A percentile compares a stretch with the other conserved stretches of the same genome.
Conservation (phyloP, 2,797 vertebrate species). For the Hyperoplus lanceolatus region DNA sequence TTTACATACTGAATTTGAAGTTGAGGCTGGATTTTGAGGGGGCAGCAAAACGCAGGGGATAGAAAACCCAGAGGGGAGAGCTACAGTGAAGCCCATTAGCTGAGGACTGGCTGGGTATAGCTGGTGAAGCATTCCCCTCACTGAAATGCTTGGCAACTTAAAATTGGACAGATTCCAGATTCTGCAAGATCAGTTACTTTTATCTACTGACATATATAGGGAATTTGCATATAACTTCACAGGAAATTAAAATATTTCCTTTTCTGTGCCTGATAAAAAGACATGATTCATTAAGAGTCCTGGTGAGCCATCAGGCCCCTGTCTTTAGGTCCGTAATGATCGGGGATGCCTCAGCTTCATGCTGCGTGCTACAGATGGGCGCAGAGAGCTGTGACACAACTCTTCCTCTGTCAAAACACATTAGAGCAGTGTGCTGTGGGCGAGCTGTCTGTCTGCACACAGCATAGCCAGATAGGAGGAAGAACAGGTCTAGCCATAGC, state of each 20-base stretch:
- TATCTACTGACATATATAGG: constrained; percentile 2
- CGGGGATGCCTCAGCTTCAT: constrained; percentile 42
- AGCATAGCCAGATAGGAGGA: constrained; percentile 57
- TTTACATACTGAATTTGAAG: constrained; percentile 29
- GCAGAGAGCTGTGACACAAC: constrained; percentile 62
- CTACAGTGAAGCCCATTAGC: constrained; percentile 15
- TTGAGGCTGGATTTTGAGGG: background rate
- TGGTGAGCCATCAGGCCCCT: background rate
- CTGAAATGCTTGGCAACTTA: constrained; percentile 25
- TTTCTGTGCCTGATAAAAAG: background rate
- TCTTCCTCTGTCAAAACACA: constrained; percentile 75
- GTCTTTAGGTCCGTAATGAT: constrained; percentile 17
- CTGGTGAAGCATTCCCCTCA: constrained; percentile 25
- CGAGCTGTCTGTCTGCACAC: constrained; percentile 67
- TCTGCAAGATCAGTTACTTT: constrained; percentile 38
- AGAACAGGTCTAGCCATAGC: constrained; percentile 56
- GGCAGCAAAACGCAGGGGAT: constrained; percentile 22
- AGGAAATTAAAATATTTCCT: background rate
- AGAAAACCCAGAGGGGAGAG: constrained; percentile 10
- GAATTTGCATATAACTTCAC: background rate
- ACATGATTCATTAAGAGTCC: background rate
- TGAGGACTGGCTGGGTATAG: background rate
- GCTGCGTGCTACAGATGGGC: constrained; percentile 70
- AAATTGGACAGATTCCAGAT: constrained; percentile 30
- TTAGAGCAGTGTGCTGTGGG: constrained; percentile 76